A percentile compares a stretch with the other conserved stretches of the same genome.
phyloP scores from a whole-genome alignment of 1,140 invertebrate species.

The Schlechtendalia chinensis region DNA sequence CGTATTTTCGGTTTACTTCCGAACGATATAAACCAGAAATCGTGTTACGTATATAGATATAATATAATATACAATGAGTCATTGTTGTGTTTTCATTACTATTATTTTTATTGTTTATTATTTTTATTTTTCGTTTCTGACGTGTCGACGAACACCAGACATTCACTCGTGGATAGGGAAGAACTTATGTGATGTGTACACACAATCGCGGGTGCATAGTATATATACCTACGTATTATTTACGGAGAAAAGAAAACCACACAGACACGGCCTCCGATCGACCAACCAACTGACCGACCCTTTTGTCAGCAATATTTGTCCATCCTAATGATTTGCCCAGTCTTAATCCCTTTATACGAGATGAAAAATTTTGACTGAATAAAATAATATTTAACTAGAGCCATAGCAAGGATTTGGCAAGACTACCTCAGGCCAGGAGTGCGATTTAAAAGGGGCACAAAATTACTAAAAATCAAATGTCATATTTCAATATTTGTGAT shows the following conservation, averaged over 20 bases:
- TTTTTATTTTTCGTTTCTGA: too few relatives aligned
- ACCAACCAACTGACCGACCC: too few relatives aligned
- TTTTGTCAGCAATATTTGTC: slow-evolving; percentile 36
- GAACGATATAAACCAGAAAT: slow-evolving; percentile 25
- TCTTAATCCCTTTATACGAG: slow-evolving; percentile 30
- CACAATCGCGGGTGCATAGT: background rate
- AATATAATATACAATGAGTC: background rate
- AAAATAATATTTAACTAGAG: too few relatives aligned
- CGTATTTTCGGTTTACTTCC: background rate
- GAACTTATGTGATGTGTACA: slow-evolving; percentile 17
- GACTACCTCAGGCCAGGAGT: too few relatives aligned
- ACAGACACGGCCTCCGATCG: background rate
- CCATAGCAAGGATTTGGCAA: too few relatives aligned
- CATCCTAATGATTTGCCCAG: background rate
- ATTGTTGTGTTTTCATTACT: slow-evolving; percentile 20
- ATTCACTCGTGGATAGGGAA: background rate
- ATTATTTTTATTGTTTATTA: background rate
- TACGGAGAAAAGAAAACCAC: slow-evolving; percentile 18
- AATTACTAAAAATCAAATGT: too few relatives aligned
- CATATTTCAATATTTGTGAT: too few relatives aligned
- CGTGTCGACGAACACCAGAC: background rate
- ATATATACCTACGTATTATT: background rate
- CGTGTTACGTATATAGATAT: background rate
- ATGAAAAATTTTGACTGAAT: too few relatives aligned
- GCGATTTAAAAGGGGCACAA: too few relatives aligned